phyloP scores from a whole-genome alignment of 92 coral and sea anemone species.

The Zoanthus sociatus region DNA sequence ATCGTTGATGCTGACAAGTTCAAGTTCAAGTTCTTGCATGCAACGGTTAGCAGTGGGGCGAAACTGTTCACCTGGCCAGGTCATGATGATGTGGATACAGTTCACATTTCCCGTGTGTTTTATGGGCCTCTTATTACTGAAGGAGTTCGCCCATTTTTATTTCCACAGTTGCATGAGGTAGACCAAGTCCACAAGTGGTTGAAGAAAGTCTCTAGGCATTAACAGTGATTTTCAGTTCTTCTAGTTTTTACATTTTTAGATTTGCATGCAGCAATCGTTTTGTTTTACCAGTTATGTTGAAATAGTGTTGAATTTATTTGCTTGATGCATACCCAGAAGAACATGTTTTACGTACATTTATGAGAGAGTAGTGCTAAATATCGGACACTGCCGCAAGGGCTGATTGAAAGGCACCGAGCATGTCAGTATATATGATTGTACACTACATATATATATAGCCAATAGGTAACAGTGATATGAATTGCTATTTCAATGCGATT shows the following conservation, averaged over 20 bases:
- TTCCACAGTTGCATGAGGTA: constrained; percentile 28
- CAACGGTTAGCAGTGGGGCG: constrained; percentile 31
- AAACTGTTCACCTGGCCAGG: constrained; percentile 31
- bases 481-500: constrained; percentile 2
- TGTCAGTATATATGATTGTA: too few species aligned
- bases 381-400: too few species aligned
- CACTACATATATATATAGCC: not conserved
- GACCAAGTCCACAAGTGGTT: constrained; percentile 27
- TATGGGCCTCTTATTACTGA: constrained; percentile 28
- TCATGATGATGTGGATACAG: constrained; percentile 29
- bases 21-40: constrained; percentile 33
- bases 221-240: constrained; percentile 1
- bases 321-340: too few species aligned
- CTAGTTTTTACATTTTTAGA: not conserved
- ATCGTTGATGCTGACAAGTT: constrained; percentile 29
- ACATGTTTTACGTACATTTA: too few species aligned
- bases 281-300: not conserved
- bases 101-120: constrained; percentile 30
- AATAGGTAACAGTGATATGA: constrained; percentile 10
- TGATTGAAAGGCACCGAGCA: too few species aligned
- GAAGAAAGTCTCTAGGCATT: constrained; percentile 4
- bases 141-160: constrained; percentile 32
- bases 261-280: not conserved
- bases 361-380: too few species aligned
- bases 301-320: not conserved